Evolutionary conservation across 1,140 invertebrate species (phyloP).

Genomic region (Homarus americanus): DNA sequence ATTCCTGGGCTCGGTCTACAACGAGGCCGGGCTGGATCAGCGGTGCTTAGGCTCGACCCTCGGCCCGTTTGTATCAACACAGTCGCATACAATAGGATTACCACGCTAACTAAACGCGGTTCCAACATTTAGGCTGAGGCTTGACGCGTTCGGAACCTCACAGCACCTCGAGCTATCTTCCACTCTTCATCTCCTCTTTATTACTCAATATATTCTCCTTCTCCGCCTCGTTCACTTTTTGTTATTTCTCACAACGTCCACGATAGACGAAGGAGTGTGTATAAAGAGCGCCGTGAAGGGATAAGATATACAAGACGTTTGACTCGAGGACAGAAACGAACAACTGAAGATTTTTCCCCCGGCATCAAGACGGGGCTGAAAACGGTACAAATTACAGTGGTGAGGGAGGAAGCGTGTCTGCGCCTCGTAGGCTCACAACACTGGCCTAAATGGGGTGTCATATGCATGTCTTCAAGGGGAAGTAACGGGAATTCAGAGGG

Average conservation of each 20-base stretch:
- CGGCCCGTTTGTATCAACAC: conserved; percentile 36
- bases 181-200: too few relatives aligned
- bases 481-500: background rate
- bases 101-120: conserved; percentile 52
- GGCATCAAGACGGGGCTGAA: conserved; percentile 42
- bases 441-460: conserved; percentile 27
- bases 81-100: conserved; percentile 54
- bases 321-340: conserved; percentile 2
- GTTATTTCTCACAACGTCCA: background rate
- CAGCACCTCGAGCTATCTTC: background rate
- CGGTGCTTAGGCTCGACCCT: background rate
- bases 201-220: too few relatives aligned
- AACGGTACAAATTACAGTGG: conserved; percentile 41
- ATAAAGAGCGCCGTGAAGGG: background rate
- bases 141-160: conserved; percentile 12
- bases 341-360: conserved; percentile 35
- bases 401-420: conserved; percentile 8
- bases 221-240: background rate
- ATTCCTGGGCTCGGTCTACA: conserved; percentile 22
- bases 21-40: background rate
- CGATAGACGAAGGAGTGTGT: background rate
- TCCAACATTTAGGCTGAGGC: conserved; percentile 35
- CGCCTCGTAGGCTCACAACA: background rate
- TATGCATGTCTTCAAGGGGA: background rate
- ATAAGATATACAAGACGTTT: background rate